Conservation (phyloP, 1,140 invertebrate genomes). For the Hypothenemus hampei region DNA sequence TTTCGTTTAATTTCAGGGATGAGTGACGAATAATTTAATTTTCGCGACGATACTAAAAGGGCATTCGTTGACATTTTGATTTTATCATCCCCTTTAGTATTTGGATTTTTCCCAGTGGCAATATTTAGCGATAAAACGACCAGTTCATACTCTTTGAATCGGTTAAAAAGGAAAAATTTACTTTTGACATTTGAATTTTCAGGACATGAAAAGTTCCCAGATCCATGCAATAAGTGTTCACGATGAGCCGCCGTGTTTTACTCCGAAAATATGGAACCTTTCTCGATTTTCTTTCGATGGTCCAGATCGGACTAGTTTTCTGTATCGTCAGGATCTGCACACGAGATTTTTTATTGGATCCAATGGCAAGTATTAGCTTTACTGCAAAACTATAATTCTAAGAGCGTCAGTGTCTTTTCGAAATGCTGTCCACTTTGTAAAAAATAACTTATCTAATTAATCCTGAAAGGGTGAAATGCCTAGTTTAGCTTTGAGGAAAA, state of each 20-base stretch:
- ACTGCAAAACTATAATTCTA: not conserved
- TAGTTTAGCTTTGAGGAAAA: not conserved
- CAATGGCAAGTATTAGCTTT: slow-evolving; percentile 23
- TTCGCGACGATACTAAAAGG: slow-evolving; percentile 19
- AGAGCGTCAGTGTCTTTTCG: not conserved
- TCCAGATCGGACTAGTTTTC: slow-evolving; percentile 30
- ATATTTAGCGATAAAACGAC: not conserved
- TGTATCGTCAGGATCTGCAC: slow-evolving; percentile 35
- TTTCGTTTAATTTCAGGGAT: slow-evolving; percentile 22
- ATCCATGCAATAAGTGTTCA: slow-evolving; percentile 1
- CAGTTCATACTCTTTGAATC: not conserved
- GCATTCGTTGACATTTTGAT: slow-evolving; percentile 18
- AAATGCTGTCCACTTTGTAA: not conserved
- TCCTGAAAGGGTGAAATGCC: not conserved
- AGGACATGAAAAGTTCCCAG: slow-evolving; percentile 14
- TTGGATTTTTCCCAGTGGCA: not conserved
- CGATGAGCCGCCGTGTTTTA: slow-evolving; percentile 25
- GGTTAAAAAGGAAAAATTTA: not conserved
- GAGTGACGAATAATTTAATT: slow-evolving; percentile 24
- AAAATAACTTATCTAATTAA: not conserved
- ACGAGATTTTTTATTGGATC: slow-evolving; percentile 29
- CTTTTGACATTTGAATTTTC: not conserved
- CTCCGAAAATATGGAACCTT: slow-evolving; percentile 35
- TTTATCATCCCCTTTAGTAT: not conserved
- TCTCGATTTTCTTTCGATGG: slow-evolving; percentile 34